Evolutionary conservation across 2,113 vertebrate species (phyloP).

Genomic region (Rhadina sibilatrix): DNA sequence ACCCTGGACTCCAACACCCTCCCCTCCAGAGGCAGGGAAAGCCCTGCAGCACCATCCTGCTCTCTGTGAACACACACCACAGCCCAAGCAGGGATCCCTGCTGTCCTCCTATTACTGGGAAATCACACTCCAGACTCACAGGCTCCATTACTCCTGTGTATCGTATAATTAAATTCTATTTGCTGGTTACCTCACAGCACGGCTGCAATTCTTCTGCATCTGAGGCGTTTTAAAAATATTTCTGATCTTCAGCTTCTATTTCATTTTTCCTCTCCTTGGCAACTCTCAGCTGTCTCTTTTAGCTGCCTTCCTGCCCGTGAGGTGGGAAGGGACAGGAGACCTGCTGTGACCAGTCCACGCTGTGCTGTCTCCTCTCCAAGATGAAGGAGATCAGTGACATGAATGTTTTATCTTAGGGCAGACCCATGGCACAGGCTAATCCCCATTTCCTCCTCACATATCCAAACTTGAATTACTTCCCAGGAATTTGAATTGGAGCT

Average conservation of each 20-base stretch:
- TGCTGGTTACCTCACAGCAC: slow-evolving; percentile 72
- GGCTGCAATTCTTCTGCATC: slow-evolving; percentile 62
- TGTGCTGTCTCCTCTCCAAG: not conserved
- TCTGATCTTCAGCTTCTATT: slow-evolving; percentile 5
- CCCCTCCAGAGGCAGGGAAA: not conserved
- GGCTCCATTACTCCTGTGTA: slow-evolving; percentile 29
- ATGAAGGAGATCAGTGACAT: not conserved
- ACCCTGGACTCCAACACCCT: too few relatives aligned
- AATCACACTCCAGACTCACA: slow-evolving; percentile 33
- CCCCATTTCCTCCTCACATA: not conserved
- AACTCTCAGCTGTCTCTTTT: not conserved
- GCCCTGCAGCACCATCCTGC: not conserved
- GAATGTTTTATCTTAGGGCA: not conserved
- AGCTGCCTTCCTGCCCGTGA: not conserved
- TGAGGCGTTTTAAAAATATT: not conserved
- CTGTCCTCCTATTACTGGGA: slow-evolving; percentile 36
- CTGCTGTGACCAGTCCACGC: not conserved
- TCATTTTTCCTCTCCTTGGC: not conserved
- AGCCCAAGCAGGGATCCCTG: slow-evolving; percentile 36
- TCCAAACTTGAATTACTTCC: not conserved
- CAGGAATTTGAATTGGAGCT: not conserved
- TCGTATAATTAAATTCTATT: slow-evolving; percentile 73
- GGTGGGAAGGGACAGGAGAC: not conserved
- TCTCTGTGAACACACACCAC: not conserved
- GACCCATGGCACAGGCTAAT: not conserved